Base-by-base conservation (phyloP, 2,888 invertebrate genomes). In the Tipula lateralis region DNA sequence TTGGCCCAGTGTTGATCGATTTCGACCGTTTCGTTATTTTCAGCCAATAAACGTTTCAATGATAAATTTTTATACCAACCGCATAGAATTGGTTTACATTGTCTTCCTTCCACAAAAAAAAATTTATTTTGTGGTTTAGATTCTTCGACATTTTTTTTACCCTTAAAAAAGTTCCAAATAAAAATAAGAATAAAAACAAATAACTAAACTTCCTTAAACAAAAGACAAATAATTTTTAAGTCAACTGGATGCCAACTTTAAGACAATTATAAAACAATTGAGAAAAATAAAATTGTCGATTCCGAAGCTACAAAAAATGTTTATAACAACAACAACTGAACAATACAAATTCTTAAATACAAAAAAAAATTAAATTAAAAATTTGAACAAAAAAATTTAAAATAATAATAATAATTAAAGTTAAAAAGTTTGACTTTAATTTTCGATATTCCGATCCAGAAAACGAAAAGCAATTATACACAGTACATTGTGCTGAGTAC, bases 231-330 rank as follows among this genome's bases (percentile, higher is more conserved):
- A 24, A 66, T 12, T 66, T 66, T 66, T 24, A 66, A 66, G 66
- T 66, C 66, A 24, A 66, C 66, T 66, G 66, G 24, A 66, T 66
- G 66, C 66, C 66, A 66, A 66, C 66, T 66, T 24, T 66, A 66
- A 66, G 24, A 66, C 66, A 66, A 66, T 66, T 66, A 66, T 24
- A 66, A 24, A 66, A 24, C 66, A 66, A 66, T 66, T 9, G 66
- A 24, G 3, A 24, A 66, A 66, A 66, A 66, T 66, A 66, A 66
- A 66, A 66, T 66, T 66, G 66, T 66, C 66, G 66, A 66, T 66
- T 66, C 12, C 19, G 12, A n/a, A n/a, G 24, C 24, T 24, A 24
- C 9, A 66, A 66, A 66, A 44, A 66, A 9, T 24, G 24, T 24
- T 66, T 66, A n/a, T 66, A 50, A 50, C 3, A 19, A 66, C 39